Base-by-base conservation (phyloP, 2,113 vertebrate genomes). In the Onychostoma macrolepis region DNA sequence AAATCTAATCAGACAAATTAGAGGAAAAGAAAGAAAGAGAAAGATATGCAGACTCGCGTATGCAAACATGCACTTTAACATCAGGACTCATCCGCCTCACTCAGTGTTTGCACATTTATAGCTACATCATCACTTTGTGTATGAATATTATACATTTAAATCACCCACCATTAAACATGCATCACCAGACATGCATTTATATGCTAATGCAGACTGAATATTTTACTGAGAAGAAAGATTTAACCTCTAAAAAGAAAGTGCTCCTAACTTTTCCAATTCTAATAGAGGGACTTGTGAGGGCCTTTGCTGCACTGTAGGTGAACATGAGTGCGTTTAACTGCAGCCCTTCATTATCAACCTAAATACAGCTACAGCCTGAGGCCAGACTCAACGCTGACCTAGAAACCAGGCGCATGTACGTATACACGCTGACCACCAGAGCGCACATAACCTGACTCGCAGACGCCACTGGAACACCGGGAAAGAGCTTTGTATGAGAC, bases 141-240 rank as follows among this genome's bases (percentile, higher is more conserved):
- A 89, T 71, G 89, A 63, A 72, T 80, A 94, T 93, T 93, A 94
- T 93, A 93, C 93, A 94, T 95, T 94, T 92, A 95, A 94, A 95
- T 95, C 87, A 87, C 50, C 15, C 71, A 28, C 65, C 90, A 93
- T 95, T 94, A 94, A 93, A 93, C 93, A 94, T 87, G 92, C 93
- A 90, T 91, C 92, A 90, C 89, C 91, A 92, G 92, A 89, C 90
- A 90, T 82, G 85, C 93, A 95, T 94, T 95, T 94, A 94, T 94
- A 95, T 95, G 94, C 92, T 93, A 95, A 95, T 95, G 92, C 15
- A 0, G 61, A 8, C 2, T 82, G 89, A 90, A 91, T 92, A 93
- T 94, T 94, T 90, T 80, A 86, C 48, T 4, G 88, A 89, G 90
- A 91, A 90, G 90, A 91, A 91, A 92, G 92, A 90, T 92, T 93